Evolutionary conservation across 2,888 invertebrate species (phyloP), one percentile per base, ranked within the genome.

Genomic region (Tiphia femorata): DNA sequence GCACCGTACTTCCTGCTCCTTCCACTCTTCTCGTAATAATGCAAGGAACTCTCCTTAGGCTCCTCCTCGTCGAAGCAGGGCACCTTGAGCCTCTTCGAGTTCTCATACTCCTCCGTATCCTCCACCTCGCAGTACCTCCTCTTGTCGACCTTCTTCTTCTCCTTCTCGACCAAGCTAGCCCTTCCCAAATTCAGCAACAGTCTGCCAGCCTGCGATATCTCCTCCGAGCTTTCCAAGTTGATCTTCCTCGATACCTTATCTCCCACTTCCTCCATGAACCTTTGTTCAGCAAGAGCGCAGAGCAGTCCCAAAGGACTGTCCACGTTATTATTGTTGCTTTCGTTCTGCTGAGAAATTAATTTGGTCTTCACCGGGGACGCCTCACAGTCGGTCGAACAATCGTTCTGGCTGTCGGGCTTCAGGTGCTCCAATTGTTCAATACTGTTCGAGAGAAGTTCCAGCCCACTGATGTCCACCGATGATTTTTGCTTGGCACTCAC

Each of bases 251-350:
- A 62, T 2, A 57, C 81, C 38, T 86, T 86, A 20, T 82, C 83
- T 1, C 82, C 86, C 1, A 88, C 91, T 80, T 94, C 94, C 75
- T 93, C 93, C 85, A 91, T 88, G 62, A 94, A 91, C 65, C 93
- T 87, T 76, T 94, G 94, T 76, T 94, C 94, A 0, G 94, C 95
- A 56, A 95, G 84, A 6, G 94, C 94, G 80, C 95, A 95, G 20
- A 95, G 83, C 25, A 95, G 81, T 49, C 92, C 92, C 12, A 95
- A 84, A 0, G 79, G 78, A 55, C 79, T 81, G 43, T 79, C 77
- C 2, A 80, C 77, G 77, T 84, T 70, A 84, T 87, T 30, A 70
- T 79, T 68, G 83, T 86, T 35, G 80, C 79, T 69, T 62, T 88
- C 86, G 38, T 82, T 83, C 53, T 86, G 86, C 0, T 66, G 75